Evolutionary conservation across 2,113 vertebrate genomes (phyloP).

Genomic region (Poeciliopsis prolifica): DNA sequence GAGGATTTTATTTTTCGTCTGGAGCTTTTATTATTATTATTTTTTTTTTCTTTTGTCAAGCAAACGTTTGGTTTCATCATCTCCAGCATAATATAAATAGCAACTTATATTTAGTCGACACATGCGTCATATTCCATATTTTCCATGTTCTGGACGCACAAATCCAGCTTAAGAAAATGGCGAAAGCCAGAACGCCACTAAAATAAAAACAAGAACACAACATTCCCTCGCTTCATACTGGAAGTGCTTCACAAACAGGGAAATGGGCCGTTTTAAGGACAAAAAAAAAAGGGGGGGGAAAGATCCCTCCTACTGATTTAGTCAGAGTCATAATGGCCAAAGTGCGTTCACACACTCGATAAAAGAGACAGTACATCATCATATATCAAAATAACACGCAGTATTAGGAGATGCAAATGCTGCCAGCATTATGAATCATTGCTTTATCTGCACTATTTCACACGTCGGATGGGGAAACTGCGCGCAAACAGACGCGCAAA

Average conservation of each 20-base stretch:
- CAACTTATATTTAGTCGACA: neutral
- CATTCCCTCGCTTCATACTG: constrained; percentile 28
- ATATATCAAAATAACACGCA: constrained; percentile 95
- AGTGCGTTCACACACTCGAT: constrained; percentile 65
- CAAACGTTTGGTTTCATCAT: neutral
- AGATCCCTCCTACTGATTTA: constrained; percentile 70
- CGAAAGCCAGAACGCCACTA: constrained; percentile 16
- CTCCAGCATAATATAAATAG: neutral
- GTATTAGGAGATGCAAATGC: constrained; percentile 93
- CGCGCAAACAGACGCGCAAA: constrained; percentile 83
- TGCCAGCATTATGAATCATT: constrained; percentile 95
- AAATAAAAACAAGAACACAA: constrained; percentile 44
- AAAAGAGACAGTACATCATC: constrained; percentile 87
- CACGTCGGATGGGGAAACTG: constrained; percentile 91
- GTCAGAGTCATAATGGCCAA: constrained; percentile 68
- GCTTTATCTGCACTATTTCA: constrained; percentile 99
- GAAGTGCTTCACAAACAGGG: constrained; percentile 70
- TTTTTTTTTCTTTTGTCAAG: neutral
- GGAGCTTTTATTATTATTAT: neutral
- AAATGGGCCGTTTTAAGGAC: constrained; percentile 71
- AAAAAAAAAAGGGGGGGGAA: constrained; percentile 8
- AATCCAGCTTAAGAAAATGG: constrained; percentile 4
- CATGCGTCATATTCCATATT: neutral
- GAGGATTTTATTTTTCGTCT: neutral
- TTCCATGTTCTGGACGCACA: neutral